These are phyloP conservation scores for Apodemus agrarius DNA, from an alignment of 2,797 vertebrate genomes.

Conservation along the genomic window DNA sequence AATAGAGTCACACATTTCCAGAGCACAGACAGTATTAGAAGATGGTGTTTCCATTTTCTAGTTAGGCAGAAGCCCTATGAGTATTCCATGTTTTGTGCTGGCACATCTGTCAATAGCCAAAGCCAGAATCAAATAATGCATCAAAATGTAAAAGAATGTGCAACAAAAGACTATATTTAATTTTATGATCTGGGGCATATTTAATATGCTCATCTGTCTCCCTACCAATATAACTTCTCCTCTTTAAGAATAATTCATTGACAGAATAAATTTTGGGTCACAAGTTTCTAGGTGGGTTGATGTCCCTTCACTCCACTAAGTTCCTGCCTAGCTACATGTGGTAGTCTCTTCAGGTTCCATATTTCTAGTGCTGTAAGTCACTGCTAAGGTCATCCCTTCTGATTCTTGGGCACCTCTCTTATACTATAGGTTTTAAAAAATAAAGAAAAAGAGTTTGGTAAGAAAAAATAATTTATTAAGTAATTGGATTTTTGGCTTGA, in stretches of 20 bases:
- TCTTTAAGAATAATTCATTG: slow-evolving; percentile 11
- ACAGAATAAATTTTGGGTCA: background rate
- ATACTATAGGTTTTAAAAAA: background rate
- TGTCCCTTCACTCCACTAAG: background rate
- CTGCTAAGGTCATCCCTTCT: background rate
- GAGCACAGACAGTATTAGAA: slow-evolving; percentile 68
- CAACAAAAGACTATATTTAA: slow-evolving; percentile 44
- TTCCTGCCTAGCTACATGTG: background rate
- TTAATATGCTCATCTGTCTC: background rate
- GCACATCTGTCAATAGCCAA: slow-evolving; percentile 39
- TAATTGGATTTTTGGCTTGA: background rate
- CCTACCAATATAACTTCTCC: background rate
- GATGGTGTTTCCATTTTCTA: slow-evolving; percentile 63
- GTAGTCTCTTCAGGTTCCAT: background rate
- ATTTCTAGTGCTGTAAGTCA: background rate
- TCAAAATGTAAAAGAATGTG: slow-evolving; percentile 49
- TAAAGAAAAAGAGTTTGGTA: background rate
- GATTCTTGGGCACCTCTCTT: background rate
- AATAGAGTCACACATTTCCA: slow-evolving; percentile 75
- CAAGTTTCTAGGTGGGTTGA: background rate
- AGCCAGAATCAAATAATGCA: slow-evolving; percentile 58
- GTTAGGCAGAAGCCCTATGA: slow-evolving; percentile 61
- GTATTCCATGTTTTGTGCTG: background rate
- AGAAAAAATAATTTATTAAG: background rate
- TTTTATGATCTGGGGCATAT: background rate